These are phyloP conservation scores for Taurulus bubalis DNA, from an alignment of 2,113 vertebrate genomes.

Conservation along the genomic window DNA sequence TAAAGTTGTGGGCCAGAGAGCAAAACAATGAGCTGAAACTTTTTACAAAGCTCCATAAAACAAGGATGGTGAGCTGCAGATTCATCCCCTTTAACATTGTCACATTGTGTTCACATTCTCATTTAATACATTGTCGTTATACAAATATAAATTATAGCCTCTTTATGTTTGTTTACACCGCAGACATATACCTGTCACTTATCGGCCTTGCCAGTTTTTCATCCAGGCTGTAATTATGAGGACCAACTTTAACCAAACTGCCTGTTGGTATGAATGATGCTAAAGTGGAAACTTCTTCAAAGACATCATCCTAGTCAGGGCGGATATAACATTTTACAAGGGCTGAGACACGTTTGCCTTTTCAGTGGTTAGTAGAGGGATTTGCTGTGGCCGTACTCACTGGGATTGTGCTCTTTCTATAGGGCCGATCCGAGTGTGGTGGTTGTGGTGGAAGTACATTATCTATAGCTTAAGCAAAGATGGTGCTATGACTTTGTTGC, in stretches of 20 bases:
- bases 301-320: neutral
- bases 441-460: neutral
- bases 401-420: neutral
- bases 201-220: neutral
- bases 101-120: too few relatives aligned
- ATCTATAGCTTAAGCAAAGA: conserved; percentile 2
- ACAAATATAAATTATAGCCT: neutral
- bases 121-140: too few relatives aligned
- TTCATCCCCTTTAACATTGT: neutral
- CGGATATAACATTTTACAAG: neutral
- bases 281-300: neutral
- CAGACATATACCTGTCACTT: neutral
- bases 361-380: neutral
- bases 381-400: neutral
- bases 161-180: neutral
- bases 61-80: neutral
- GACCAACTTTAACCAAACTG: neutral
- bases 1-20: neutral
- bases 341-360: neutral
- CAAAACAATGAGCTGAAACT: neutral
- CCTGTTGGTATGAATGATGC: neutral
- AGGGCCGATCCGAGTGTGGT: neutral
- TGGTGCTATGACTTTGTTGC: neutral
- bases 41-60: neutral
- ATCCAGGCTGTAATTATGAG: neutral